These are phyloP conservation scores for Drosophila mettleri DNA, from an alignment of 2,888 invertebrate species.

Conservation along the genomic window DNA sequence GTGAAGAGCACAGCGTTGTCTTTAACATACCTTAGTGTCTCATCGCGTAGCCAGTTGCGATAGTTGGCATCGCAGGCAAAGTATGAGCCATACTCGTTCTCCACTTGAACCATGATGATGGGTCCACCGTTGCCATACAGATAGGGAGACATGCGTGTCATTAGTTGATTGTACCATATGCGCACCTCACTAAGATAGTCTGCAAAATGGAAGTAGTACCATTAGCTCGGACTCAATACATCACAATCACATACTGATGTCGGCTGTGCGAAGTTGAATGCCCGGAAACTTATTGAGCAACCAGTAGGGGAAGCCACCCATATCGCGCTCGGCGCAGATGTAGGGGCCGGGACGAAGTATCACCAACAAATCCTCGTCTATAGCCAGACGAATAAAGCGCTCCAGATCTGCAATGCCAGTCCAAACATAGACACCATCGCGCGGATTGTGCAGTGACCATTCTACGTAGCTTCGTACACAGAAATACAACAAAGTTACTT, in stretches of 20 bases:
- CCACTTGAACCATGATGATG: slow-evolving; percentile 94
- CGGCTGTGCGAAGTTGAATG: slow-evolving; percentile 88
- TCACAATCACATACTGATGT: slow-evolving; percentile 86
- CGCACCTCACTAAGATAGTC: slow-evolving; percentile 87
- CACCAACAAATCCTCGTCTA: slow-evolving; percentile 91
- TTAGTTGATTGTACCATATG: slow-evolving; percentile 86
- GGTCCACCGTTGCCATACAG: slow-evolving; percentile 91
- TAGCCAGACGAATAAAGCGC: slow-evolving; percentile 89
- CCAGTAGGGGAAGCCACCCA: slow-evolving; percentile 93
- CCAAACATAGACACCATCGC: slow-evolving; percentile 88
- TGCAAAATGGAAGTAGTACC: slow-evolving; percentile 61
- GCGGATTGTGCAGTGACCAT: slow-evolving; percentile 95
- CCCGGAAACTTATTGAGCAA: slow-evolving; percentile 88
- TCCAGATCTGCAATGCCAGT: slow-evolving; percentile 90
- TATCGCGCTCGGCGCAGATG: slow-evolving; percentile 96
- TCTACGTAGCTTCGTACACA: slow-evolving; percentile 89
- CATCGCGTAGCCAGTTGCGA: slow-evolving; percentile 88
- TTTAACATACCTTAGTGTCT: slow-evolving; percentile 86
- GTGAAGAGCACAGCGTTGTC: slow-evolving; percentile 91
- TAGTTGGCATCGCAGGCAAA: slow-evolving; percentile 90
- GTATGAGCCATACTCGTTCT: slow-evolving; percentile 97
- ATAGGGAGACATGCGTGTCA: slow-evolving; percentile 85
- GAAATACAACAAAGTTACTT: too few relatives aligned
- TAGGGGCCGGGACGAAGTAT: slow-evolving; percentile 95
- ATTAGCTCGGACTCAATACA: neutral